Evolutionary conservation across 2,888 invertebrate species (phyloP).

Genomic region (Trachelus troglodyta): DNA sequence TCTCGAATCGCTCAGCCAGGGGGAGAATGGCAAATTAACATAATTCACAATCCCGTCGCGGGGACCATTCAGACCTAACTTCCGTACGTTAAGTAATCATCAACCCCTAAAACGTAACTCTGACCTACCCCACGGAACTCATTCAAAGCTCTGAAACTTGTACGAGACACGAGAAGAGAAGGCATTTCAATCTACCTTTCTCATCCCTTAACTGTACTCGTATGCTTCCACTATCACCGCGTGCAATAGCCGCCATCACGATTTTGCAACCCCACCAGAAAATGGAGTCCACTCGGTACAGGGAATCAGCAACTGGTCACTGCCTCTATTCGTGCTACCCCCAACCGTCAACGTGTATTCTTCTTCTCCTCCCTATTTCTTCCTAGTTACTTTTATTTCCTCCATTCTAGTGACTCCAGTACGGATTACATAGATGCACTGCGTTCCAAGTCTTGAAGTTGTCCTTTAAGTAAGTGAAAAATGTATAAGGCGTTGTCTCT

Average conservation of each 20-base stretch:
- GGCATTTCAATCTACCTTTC: neutral
- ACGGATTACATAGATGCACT: neutral
- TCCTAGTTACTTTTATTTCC: neutral
- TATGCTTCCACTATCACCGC: neutral
- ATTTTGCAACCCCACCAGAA: neutral
- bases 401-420: neutral
- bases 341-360: too few species aligned
- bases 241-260: neutral
- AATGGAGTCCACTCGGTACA: neutral
- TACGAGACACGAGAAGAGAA: neutral
- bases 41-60: slow-evolving; percentile 16
- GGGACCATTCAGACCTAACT: neutral
- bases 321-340: too few species aligned
- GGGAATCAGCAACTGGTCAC: neutral
- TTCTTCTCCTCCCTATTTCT: neutral
- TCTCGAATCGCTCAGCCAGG: neutral
- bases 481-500: neutral
- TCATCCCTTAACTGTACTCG: slow-evolving; percentile 3
- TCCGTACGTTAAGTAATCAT: neutral
- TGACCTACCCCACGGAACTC: neutral
- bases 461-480: neutral
- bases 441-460: neutral
- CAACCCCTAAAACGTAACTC: neutral
- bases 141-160: neutral
- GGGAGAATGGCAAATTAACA: slow-evolving; percentile 27